Evolutionary conservation across 2,113 vertebrate genomes (phyloP), one percentile per base, ranked within the genome.

Genomic region (Leptocoma aspasia): DNA sequence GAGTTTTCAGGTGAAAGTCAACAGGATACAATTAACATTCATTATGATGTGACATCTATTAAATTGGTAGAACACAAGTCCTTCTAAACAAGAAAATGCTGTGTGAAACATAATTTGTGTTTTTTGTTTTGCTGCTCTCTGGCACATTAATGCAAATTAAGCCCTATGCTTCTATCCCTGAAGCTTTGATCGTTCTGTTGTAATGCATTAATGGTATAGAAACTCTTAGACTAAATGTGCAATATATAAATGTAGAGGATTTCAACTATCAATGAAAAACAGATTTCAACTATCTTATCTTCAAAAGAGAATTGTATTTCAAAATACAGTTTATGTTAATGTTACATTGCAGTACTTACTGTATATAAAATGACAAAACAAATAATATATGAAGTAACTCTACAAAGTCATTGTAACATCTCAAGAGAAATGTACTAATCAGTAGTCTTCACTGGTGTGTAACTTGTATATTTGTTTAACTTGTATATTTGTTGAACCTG

Each of bases 1-100:
- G 88, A 70, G 70, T 90, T 69, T 93, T 95, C 79, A 88, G 37
- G 41, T 71, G 60, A 83, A 94, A 83, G 86, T 93, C 82, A 92
- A 52, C 42, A 81, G 59, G 84, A 75, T 91, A 69, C 73, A 85
- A 76, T 95, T 84, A 90, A 47, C 5, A 1, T 92, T 94, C 44
- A 72, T 95, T 87, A 85, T 72, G 80, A 86, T 87, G 33, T 87
- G 77, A 28, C 39, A 65, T 86, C 52, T 89, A 17, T 81, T 89
- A 66, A 89, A 86, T 57, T 68, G 31, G 13, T 92, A 50, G 59
- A 94, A 73, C 20, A 52, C 16, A 80, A 92, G 64, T 92, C 56
- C 76, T 90, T 86, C 89, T 77, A 73, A 92, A 85, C 27, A 88
- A 86, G 72, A 70, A 92, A 86, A 66, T 86, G 23, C 42, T 57